Percentiles rank a stretch among this genome's conserved stretches.
Conservation (phyloP, 2,797 vertebrate genomes). For the Natrix natrix region DNA sequence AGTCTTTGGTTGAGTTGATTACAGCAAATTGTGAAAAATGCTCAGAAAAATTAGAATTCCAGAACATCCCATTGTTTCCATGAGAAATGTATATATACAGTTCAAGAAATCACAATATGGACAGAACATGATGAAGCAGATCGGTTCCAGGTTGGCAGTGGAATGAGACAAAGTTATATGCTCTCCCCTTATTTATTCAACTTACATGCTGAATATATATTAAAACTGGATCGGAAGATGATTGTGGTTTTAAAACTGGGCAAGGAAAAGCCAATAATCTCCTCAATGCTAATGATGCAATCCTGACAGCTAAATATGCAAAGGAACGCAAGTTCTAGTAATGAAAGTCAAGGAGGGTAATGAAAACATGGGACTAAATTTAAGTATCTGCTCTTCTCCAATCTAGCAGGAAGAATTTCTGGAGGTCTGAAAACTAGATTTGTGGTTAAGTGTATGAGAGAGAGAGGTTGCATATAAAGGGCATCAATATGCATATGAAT, state of each 20-base stretch:
- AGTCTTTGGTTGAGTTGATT: background rate
- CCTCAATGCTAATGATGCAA: background rate
- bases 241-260: background rate
- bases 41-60: background rate
- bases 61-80: background rate
- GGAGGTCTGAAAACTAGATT: background rate
- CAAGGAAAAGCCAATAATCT: background rate
- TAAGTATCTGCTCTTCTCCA: background rate
- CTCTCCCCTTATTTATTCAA: background rate
- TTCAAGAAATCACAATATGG: background rate
- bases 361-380: background rate
- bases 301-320: background rate
- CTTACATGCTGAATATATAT: background rate
- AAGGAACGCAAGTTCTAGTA: background rate
- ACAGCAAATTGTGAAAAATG: background rate
- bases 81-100: background rate
- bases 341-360: background rate
- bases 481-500: background rate
- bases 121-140: background rate
- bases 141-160: background rate
- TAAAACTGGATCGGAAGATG: background rate
- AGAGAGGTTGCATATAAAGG: background rate
- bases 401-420: background rate
- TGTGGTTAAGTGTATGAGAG: background rate
- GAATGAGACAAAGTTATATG: background rate